These are phyloP conservation scores for Rhinichthys klamathensis DNA, from an alignment of 2,113 vertebrate genomes.

Conservation along the genomic window DNA sequence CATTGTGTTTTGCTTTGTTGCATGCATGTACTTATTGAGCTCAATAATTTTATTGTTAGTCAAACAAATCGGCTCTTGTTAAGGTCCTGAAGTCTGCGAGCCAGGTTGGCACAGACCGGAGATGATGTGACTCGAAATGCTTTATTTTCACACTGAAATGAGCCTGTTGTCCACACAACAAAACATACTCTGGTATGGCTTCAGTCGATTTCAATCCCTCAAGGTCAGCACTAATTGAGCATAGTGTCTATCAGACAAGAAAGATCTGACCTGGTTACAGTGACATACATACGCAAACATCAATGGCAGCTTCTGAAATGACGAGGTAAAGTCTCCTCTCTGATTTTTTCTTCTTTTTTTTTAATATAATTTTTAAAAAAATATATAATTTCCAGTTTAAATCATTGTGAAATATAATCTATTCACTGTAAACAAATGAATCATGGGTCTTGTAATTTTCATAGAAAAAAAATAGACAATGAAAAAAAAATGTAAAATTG, in stretches of 20 bases:
- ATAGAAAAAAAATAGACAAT: too few species aligned
- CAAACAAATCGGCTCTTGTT: not conserved
- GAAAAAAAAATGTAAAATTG: too few species aligned
- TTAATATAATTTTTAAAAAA: too few species aligned
- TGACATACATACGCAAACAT: not conserved
- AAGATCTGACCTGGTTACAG: slow-evolving; percentile 15
- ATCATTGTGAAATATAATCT: not conserved
- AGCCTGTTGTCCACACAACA: slow-evolving; percentile 5
- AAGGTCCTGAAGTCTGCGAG: not conserved
- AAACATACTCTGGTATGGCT: slow-evolving; percentile 6
- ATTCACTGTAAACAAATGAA: too few species aligned
- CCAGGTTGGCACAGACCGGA: not conserved
- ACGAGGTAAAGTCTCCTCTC: not conserved
- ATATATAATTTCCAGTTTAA: not conserved
- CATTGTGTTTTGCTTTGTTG: not conserved
- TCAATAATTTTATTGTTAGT: not conserved
- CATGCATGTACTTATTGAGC: not conserved
- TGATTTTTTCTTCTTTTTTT: too few species aligned
- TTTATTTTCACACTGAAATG: slow-evolving; percentile 12
- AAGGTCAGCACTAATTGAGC: slow-evolving; percentile 34
- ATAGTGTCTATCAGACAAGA: not conserved
- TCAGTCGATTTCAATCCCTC: not conserved
- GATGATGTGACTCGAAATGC: slow-evolving; percentile 19
- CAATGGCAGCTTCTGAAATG: not conserved
- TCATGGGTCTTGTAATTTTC: too few species aligned